phyloP scores from a whole-genome alignment of 2,888 invertebrate genomes.

The Aricia artaxerxes region DNA sequence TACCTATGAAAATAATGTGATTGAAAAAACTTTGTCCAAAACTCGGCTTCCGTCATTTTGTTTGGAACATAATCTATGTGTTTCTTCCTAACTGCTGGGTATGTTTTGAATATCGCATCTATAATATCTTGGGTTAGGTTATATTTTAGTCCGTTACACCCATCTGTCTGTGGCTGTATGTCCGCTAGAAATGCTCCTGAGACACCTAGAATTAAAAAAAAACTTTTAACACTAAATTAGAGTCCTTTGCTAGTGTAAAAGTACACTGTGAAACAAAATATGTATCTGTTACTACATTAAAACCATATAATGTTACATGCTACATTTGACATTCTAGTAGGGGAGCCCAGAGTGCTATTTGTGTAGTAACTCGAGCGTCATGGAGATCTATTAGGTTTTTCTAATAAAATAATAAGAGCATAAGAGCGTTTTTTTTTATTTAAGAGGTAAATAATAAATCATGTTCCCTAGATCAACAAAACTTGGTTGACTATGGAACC shows the following conservation, averaged over 20 bases:
- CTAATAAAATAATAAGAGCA: no score
- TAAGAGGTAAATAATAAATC: no score
- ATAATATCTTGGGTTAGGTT: conserved; percentile 98
- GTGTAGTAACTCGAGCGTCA: no score
- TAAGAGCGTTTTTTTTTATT: no score
- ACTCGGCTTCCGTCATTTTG: conserved; percentile 96
- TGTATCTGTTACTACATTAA: no score
- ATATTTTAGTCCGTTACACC: conserved; percentile 97
- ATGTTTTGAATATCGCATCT: conserved; percentile 99
- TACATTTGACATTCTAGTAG: no score
- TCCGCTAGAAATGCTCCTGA: conserved; percentile 92
- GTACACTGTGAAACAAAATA: neutral
- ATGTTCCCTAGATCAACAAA: no score
- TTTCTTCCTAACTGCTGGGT: conserved; percentile 98
- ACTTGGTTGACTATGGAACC: no score
- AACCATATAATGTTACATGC: no score
- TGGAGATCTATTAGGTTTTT: no score
- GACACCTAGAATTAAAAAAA: conserved; percentile 72
- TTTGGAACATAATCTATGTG: conserved; percentile 97
- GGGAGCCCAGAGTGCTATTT: no score
- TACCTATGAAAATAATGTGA: conserved; percentile 98
- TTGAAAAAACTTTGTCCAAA: conserved; percentile 99
- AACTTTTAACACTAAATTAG: neutral
- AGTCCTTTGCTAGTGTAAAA: neutral
- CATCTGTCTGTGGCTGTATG: conserved; percentile 98